Conservation (phyloP, 2,888 invertebrate species). For the Axea sp. region DNA sequence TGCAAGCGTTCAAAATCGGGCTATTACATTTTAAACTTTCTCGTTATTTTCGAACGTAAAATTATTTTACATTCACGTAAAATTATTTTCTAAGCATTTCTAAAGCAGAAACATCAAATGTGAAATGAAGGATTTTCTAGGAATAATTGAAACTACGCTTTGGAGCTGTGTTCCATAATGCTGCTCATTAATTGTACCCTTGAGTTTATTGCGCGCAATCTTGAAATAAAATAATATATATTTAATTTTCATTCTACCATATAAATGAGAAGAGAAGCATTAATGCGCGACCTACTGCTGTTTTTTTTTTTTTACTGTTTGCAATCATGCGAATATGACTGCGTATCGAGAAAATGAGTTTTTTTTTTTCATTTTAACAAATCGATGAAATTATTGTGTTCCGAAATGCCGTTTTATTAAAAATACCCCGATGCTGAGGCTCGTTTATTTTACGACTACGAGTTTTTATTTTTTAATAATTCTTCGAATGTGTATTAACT, state of each 20-base stretch:
- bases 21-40: too few species aligned
- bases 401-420: too few species aligned
- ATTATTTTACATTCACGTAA: too few species aligned
- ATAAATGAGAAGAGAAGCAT: constrained; percentile 28
- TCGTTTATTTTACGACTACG: too few species aligned
- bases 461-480: too few species aligned
- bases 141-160: constrained; percentile 33
- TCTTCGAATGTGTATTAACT: too few species aligned
- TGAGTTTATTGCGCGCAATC: constrained; percentile 46
- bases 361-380: too few species aligned
- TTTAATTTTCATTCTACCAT: constrained; percentile 55
- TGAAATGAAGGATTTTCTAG: not conserved
- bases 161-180: constrained; percentile 19
- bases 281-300: constrained; percentile 40
- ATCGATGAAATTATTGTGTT: too few species aligned
- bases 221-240: constrained; percentile 38
- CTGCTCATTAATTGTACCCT: constrained; percentile 50
- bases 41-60: too few species aligned
- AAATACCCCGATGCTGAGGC: too few species aligned
- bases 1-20: constrained; percentile 6
- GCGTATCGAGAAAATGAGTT: constrained; percentile 15
- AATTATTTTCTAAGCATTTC: too few species aligned
- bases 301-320: constrained; percentile 32
- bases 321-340: constrained; percentile 10
- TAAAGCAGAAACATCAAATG: too few species aligned